phyloP scores from a whole-genome alignment of 2,888 invertebrate species.

The Chrysolina haemoptera region DNA sequence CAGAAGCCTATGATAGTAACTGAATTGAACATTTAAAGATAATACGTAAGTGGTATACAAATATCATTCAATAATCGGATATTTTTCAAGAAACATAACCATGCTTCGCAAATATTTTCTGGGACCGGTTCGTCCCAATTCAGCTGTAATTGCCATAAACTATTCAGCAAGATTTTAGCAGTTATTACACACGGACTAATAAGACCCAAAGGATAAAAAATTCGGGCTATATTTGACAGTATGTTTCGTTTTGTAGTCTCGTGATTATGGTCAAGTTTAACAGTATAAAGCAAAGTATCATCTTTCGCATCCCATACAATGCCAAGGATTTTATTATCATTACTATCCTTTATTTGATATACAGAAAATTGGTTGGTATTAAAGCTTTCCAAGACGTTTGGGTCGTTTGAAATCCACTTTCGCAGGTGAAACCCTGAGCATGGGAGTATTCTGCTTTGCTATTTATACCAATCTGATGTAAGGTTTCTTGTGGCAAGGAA shows the following conservation, averaged over 20 bases:
- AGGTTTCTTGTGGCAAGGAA: conserved; percentile 38
- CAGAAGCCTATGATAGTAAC: conserved; percentile 47
- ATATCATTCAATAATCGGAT: conserved; percentile 26
- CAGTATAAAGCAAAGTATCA: conserved; percentile 40
- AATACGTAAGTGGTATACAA: conserved; percentile 37
- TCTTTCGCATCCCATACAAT: conserved; percentile 41
- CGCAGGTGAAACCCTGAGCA: conserved; percentile 22
- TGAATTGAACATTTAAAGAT: not conserved
- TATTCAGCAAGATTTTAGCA: conserved; percentile 48
- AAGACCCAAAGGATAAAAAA: conserved; percentile 50
- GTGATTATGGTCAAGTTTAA: conserved; percentile 10
- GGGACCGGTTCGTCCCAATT: too few species aligned
- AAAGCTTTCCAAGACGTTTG: conserved; percentile 13
- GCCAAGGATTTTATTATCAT: conserved; percentile 42
- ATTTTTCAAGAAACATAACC: conserved; percentile 30
- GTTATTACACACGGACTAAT: conserved; percentile 42
- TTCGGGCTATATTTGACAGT: conserved; percentile 42
- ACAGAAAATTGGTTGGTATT: not conserved
- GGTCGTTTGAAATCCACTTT: conserved; percentile 25
- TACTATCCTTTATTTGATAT: conserved; percentile 32
- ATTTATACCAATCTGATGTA: conserved; percentile 29
- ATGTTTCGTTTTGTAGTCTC: conserved; percentile 42
- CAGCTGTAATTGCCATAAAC: conserved; percentile 43
- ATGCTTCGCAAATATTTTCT: conserved; percentile 3
- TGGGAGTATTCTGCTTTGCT: conserved; percentile 12